Evolutionary conservation across 2,797 vertebrate genomes (phyloP).

Genomic region (Anniella stebbinsi): DNA sequence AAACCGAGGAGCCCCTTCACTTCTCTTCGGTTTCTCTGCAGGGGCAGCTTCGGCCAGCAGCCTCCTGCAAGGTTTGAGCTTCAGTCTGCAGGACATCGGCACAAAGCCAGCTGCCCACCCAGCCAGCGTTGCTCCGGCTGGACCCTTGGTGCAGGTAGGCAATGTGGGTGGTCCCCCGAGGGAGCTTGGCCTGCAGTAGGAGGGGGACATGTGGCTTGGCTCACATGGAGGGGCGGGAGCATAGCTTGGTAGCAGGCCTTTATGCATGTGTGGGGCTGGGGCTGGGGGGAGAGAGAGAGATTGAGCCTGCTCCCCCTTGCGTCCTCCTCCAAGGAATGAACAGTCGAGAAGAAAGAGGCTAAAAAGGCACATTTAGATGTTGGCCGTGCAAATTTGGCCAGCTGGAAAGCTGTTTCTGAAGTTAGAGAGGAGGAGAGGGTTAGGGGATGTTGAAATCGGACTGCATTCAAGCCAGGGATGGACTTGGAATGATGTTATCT

Average conservation of each 20-base stretch:
- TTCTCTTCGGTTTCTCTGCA: constrained; percentile 58
- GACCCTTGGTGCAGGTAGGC: constrained; percentile 84
- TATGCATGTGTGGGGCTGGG: not conserved
- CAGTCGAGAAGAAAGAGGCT: no score
- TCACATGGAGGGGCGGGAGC: no score
- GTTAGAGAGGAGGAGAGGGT: not conserved
- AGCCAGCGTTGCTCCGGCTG: constrained; percentile 65
- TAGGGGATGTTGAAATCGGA: not conserved
- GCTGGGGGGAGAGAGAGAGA: not conserved
- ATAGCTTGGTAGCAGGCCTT: not conserved
- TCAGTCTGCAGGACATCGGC: constrained; percentile 97
- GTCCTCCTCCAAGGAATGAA: no score
- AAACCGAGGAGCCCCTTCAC: not conserved
- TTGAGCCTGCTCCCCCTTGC: no score
- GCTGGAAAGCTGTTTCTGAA: not conserved
- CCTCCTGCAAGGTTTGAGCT: constrained; percentile 96
- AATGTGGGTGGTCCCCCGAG: rapidly evolving
- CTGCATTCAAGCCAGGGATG: no score
- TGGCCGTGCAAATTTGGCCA: not conserved
- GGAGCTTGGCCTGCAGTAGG: not conserved
- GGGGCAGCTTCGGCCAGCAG: constrained; percentile 92
- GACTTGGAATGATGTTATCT: not conserved
- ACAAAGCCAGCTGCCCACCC: constrained; percentile 87
- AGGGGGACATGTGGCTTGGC: no score
- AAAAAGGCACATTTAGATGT: not conserved